Conservation (phyloP, 1,140 invertebrate species). For the Sitophilus oryzae region DNA sequence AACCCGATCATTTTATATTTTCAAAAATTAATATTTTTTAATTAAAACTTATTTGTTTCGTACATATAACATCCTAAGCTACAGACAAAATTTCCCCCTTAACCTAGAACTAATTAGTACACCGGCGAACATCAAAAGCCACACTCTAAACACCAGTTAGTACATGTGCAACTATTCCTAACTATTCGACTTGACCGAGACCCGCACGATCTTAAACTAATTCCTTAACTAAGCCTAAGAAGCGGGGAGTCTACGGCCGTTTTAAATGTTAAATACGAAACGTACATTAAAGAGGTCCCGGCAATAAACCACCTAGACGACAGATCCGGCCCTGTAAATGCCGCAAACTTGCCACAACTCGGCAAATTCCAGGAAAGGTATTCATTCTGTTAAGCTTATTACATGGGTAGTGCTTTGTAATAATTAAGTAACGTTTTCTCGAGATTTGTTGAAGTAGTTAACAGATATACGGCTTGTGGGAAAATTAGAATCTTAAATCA, state of each 20-base stretch:
- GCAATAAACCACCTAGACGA: slow-evolving; percentile 8
- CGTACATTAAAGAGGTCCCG: slow-evolving; percentile 1
- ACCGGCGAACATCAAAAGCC: background rate
- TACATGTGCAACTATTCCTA: background rate
- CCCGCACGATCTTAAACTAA: background rate
- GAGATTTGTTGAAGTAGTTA: slow-evolving; percentile 8
- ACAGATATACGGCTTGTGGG: background rate
- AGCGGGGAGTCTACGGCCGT: too few relatives aligned
- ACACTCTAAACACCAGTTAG: background rate
- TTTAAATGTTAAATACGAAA: slow-evolving; percentile 2
- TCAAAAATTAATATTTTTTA: too few relatives aligned
- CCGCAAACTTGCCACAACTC: slow-evolving; percentile 7
- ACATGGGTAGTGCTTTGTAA: slow-evolving; percentile 8
- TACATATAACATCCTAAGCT: too few relatives aligned
- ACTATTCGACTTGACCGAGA: background rate
- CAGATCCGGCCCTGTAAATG: background rate
- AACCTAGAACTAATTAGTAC: background rate
- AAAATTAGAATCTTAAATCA: slow-evolving; percentile 1
- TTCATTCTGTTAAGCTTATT: slow-evolving; percentile 9
- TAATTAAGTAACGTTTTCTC: slow-evolving; percentile 7
- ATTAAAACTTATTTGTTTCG: too few relatives aligned
- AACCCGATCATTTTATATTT: too few relatives aligned
- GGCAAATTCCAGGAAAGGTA: slow-evolving; percentile 6
- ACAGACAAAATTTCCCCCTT: too few relatives aligned
- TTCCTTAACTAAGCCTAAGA: background rate